Base-by-base conservation (phyloP, 2,113 vertebrate genomes). In the Noturus placidus region DNA sequence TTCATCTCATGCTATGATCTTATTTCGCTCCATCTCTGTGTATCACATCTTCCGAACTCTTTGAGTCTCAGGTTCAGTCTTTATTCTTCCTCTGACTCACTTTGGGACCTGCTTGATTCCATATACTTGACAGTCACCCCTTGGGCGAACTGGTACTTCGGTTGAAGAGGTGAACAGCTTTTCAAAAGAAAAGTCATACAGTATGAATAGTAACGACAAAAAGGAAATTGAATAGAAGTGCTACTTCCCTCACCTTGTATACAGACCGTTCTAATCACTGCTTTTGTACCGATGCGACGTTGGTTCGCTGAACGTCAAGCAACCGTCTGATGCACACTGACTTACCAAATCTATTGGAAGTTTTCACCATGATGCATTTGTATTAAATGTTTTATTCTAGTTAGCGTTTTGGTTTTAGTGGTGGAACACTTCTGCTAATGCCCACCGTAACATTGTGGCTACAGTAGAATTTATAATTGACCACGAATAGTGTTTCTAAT, bases 21-120 rank as follows among this genome's bases (percentile, higher is more conserved):
- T 52, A 57, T 88, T 88, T 79, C 70, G 30, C 76, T 42, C 69
- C 17, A 59, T 90, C 56, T 88, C 50, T 38, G 70, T 56, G 15
- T 50, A 61, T 67, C n/a, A 84, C 83, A 85, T 85, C 57, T 80
- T 67, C 76, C 83, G n/a, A 89, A 59, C 79, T 56, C 63, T 81
- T 84, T 74, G 67, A 85, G 84, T 85, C 86, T 86, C 87, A 83
- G 89, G 84, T 83, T 90, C 76, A 86, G 13, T 25, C 38, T 83
- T 79, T 86, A 85, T 87, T 86, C 59, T 83, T 72, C 83, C 57
- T n/a, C 46, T 52, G 57, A 87, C 72, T 85, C 69, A 69, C 63
- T 81, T 84, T 50, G 59, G 79, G 74, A 42, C 77, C 38, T 42
- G 83, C 70, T 85, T 82, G 0, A 61, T 67, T 81, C 82, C 33